A percentile compares a stretch with the other conserved stretches of the same genome.
These are phyloP conservation scores for Neotoxoptera formosana DNA, from an alignment of 1,140 invertebrate genomes.

Conservation along the genomic window DNA sequence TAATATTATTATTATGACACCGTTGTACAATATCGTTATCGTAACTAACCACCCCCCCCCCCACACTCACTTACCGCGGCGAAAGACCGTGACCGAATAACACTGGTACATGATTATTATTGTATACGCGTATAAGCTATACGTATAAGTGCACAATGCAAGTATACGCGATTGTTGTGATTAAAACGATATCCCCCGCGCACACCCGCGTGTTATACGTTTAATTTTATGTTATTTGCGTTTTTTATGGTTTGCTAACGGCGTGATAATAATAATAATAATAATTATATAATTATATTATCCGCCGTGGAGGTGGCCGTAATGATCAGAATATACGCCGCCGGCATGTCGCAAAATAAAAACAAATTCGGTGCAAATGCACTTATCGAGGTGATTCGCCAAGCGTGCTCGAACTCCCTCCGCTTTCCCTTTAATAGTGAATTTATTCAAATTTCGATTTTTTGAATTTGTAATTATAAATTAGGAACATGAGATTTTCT, in stretches of 20 bases:
- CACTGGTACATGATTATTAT: not conserved
- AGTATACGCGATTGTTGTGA: not conserved
- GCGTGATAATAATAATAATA: too few relatives aligned
- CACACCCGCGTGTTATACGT: not conserved
- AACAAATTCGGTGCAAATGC: not conserved
- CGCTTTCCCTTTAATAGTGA: too few relatives aligned
- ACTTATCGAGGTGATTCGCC: not conserved
- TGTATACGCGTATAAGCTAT: not conserved
- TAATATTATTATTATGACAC: not conserved
- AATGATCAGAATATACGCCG: not conserved
- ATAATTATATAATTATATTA: not conserved
- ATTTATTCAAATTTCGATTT: too few relatives aligned
- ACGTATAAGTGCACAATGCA: not conserved
- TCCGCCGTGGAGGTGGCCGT: not conserved
- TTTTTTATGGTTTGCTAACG: not conserved
- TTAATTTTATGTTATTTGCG: not conserved
- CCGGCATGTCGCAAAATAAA: not conserved
- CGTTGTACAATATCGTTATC: not conserved
- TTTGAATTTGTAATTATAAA: too few relatives aligned
- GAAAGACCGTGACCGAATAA: not conserved
- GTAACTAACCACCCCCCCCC: too few relatives aligned
- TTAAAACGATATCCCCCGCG: not conserved
- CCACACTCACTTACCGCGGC: not conserved
- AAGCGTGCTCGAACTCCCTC: too few relatives aligned
- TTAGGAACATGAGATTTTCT: not conserved